Base-by-base conservation (phyloP, 2,113 vertebrate genomes). In the Alaudala cheleensis region DNA sequence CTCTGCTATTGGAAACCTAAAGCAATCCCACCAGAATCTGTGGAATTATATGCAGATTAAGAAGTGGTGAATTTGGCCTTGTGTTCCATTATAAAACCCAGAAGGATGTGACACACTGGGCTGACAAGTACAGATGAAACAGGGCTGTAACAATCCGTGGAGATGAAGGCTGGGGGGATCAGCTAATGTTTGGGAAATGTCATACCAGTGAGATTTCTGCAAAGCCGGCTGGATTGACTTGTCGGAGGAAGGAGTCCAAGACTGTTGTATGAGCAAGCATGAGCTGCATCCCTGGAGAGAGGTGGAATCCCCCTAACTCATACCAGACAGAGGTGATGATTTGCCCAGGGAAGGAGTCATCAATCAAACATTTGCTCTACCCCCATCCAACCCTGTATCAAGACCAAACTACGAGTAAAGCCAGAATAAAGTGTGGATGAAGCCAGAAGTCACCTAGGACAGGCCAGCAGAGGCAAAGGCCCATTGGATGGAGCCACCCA, bases 221-320 rank as follows among this genome's bases (percentile, higher is more conserved):
- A 95, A 95, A 95, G 72, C 90, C 11, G 5, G 17, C 77, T 86
- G 86, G 81, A 94, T 62, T 92, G 81, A 94, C 83, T 96, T 81
- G 80, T 86, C 0, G 0, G 60, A 78, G 64, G 60, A 94, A 90
- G n/a, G 91, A 91, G 29, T 90, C 85, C 76, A 96, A 86, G 25
- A 78, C 12, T 4, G 3, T 86, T 49, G 14, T 54, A 70, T 21
- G 53, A 88, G 67, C 42, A 76, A 90, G 79, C 3, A 1, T 62
- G 62, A 95, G 34, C 79, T 74, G 31, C 13, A 16, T 83, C 94
- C 83, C 81, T 22, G 57, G 90, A 86, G 93, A 74, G 88, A 74
- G 93, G 62, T 86, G 76, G 79, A 96, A 96, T 93, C 81, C 72
- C 74, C 60, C 85, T 96, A 94, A 96, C 81, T 95, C 90, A 60